Conservation (phyloP, 2,113 vertebrate species). For the Psittacus erithacus region DNA sequence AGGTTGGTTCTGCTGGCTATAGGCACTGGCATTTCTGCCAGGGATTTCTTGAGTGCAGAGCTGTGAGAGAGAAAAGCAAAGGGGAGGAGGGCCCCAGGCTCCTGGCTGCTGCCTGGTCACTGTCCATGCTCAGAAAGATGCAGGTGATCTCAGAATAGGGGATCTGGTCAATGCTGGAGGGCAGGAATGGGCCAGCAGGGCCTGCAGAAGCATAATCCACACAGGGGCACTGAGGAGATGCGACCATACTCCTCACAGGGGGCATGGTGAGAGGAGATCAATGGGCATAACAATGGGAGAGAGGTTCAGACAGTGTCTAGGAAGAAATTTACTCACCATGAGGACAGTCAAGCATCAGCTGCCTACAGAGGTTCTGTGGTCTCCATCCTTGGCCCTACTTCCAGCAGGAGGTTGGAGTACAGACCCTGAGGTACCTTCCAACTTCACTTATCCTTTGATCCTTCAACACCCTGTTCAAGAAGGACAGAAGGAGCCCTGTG, state of each 20-base stretch:
- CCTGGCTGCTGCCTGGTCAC: not conserved
- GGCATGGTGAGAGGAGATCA: not conserved
- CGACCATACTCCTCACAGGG: not conserved
- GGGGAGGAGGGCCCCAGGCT: not conserved
- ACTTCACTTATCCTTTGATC: not conserved
- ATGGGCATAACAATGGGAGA: not conserved
- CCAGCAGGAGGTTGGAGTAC: not conserved
- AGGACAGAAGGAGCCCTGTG: not conserved
- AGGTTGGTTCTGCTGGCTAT: not conserved
- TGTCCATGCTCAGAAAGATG: not conserved
- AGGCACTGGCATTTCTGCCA: not conserved
- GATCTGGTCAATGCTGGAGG: rapidly evolving
- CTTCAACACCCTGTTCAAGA: not conserved
- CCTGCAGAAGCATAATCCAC: not conserved
- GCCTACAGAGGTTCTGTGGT: not conserved
- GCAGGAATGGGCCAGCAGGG: not conserved
- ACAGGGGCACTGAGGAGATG: rapidly evolving
- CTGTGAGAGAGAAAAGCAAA: not conserved
- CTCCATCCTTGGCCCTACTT: not conserved
- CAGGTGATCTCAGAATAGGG: not conserved
- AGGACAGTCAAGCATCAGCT: not conserved
- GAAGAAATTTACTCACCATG: not conserved
- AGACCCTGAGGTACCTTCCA: not conserved
- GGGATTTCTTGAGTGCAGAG: not conserved
- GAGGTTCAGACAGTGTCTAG: not conserved